phyloP scores from a whole-genome alignment of 2,113 vertebrate genomes.

The Talpa occidentalis region DNA sequence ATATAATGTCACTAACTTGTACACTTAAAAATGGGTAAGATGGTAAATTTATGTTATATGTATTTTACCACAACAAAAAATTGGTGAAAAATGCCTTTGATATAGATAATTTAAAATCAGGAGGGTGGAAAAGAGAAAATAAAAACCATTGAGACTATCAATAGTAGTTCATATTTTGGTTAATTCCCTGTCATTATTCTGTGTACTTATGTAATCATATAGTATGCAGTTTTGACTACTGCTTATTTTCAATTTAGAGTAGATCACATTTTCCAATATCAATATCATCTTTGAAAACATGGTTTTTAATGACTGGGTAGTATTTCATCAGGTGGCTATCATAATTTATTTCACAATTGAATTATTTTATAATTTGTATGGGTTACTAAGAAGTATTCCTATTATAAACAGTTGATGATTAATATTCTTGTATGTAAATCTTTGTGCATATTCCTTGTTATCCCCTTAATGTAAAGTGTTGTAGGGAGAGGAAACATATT shows the following conservation, averaged over 20 bases:
- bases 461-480: background rate
- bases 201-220: background rate
- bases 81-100: background rate
- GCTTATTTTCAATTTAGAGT: slow-evolving; percentile 26
- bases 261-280: background rate
- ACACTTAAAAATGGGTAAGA: background rate
- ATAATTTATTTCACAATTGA: slow-evolving; percentile 30
- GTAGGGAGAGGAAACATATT: background rate
- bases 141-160: background rate
- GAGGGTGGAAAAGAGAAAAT: background rate
- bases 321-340: background rate
- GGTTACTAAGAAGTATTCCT: background rate
- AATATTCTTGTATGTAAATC: background rate
- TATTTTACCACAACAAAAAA: background rate
- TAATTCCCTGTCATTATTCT: background rate
- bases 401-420: background rate
- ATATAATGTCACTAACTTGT: background rate
- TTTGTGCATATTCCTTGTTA: background rate
- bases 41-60: background rate
- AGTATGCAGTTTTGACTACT: background rate
- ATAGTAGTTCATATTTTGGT: slow-evolving; percentile 10
- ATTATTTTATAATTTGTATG: background rate
- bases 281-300: background rate
- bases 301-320: background rate
- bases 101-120: background rate